A percentile compares a stretch with the other conserved stretches of the same genome.
These are phyloP conservation scores for Anguilla obscura DNA, from an alignment of 2,797 vertebrate genomes.

Conservation along the genomic window DNA sequence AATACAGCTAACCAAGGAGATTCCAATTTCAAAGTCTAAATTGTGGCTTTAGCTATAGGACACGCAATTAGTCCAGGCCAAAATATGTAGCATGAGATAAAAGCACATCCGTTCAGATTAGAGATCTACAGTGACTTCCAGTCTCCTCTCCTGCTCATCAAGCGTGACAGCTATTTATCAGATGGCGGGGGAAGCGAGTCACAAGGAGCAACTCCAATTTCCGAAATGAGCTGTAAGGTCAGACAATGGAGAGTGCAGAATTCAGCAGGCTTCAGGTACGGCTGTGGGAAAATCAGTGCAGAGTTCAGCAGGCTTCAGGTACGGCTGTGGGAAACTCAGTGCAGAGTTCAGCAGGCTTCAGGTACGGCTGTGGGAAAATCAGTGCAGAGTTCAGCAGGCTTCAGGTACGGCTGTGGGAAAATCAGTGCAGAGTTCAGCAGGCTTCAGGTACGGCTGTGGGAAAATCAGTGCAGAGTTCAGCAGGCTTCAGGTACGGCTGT, in stretches of 20 bases:
- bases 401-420: neutral
- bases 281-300: too few relatives aligned
- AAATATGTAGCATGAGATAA: neutral
- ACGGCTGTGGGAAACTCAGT: too few relatives aligned
- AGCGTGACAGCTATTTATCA: neutral
- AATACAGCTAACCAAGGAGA: neutral
- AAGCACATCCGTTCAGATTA: neutral
- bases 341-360: too few relatives aligned
- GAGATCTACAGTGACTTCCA: slow-evolving; percentile 17
- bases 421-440: too few relatives aligned
- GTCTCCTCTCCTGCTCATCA: neutral
- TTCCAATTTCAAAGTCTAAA: neutral
- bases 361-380: neutral
- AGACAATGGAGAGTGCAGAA: neutral
- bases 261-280: too few relatives aligned
- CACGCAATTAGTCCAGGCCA: neutral
- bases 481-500: neutral
- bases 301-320: too few relatives aligned
- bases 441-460: too few relatives aligned
- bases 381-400: neutral
- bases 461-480: too few relatives aligned
- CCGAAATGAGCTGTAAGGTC: neutral
- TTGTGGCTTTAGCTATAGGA: neutral
- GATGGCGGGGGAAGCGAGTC: neutral
- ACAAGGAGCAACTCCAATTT: neutral